phyloP scores from a whole-genome alignment of 2,797 vertebrate genomes.

The Columba guinea region DNA sequence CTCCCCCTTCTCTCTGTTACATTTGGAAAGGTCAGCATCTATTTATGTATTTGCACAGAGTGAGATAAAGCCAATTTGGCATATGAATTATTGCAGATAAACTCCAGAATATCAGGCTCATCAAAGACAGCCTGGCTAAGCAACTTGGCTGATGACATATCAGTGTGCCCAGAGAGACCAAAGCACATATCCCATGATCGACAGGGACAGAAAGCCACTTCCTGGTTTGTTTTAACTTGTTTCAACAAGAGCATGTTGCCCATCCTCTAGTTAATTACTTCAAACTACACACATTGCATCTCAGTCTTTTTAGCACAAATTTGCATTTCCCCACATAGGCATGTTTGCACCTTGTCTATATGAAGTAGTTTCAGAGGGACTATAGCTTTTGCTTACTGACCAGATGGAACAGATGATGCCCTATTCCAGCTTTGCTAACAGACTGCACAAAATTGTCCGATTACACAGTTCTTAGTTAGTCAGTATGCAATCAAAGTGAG shows the following conservation, averaged over 20 bases:
- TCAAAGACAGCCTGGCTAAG: not conserved
- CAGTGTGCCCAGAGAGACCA: not conserved
- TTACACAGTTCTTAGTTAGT: not conserved
- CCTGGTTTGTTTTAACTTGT: not conserved
- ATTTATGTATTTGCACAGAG: not conserved
- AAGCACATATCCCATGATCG: not conserved
- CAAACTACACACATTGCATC: not conserved
- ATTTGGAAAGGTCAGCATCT: slow-evolving; percentile 5
- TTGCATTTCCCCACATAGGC: not conserved
- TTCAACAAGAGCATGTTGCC: not conserved
- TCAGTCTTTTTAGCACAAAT: not conserved
- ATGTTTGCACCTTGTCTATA: not conserved
- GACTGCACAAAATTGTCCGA: not conserved
- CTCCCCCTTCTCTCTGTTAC: not conserved
- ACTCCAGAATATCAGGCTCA: not conserved
- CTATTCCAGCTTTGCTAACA: not conserved
- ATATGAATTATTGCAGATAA: not conserved
- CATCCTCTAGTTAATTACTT: not conserved
- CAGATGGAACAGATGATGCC: not conserved
- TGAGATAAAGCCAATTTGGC: not conserved
- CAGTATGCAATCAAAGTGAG: not conserved
- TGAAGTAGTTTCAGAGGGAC: not conserved
- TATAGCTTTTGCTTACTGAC: not conserved
- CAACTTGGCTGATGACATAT: not conserved
- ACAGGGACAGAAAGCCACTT: not conserved